Evolutionary conservation across 2,113 vertebrate genomes (phyloP).

Genomic region (Callospermophilus lateralis): DNA sequence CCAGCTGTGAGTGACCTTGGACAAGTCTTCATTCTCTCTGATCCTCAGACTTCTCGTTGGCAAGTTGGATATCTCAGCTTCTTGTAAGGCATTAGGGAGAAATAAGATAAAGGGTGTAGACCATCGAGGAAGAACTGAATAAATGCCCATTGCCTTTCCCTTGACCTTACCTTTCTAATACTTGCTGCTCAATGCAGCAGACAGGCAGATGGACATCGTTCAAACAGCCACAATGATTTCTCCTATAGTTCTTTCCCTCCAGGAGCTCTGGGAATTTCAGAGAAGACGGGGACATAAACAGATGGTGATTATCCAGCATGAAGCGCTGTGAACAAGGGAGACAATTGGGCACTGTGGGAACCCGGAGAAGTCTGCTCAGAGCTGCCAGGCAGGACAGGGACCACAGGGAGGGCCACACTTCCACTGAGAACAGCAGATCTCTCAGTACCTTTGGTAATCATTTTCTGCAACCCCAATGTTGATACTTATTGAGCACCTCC

Average conservation of each 20-base stretch:
- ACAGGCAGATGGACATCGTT: neutral
- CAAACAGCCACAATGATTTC: neutral
- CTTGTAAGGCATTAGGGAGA: neutral
- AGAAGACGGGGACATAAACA: neutral
- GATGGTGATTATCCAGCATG: neutral
- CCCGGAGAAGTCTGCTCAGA: neutral
- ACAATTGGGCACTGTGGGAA: neutral
- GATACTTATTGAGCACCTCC: neutral
- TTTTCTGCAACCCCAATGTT: neutral
- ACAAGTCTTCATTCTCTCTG: neutral
- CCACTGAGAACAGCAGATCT: neutral
- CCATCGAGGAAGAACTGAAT: neutral
- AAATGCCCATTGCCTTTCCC: neutral
- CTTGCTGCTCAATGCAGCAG: neutral
- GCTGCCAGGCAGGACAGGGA: neutral
- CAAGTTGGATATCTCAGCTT: neutral
- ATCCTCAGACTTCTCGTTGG: neutral
- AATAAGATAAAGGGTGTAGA: neutral
- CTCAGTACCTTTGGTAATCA: neutral
- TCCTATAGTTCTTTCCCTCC: neutral
- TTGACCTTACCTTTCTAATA: neutral
- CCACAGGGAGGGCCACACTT: rapidly evolving
- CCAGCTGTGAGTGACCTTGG: neutral
- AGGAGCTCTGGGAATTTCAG: neutral
- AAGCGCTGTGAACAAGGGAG: neutral